These are phyloP conservation scores for Pachyuromys duprasi DNA, from an alignment of 2,797 vertebrate genomes.

Conservation along the genomic window DNA sequence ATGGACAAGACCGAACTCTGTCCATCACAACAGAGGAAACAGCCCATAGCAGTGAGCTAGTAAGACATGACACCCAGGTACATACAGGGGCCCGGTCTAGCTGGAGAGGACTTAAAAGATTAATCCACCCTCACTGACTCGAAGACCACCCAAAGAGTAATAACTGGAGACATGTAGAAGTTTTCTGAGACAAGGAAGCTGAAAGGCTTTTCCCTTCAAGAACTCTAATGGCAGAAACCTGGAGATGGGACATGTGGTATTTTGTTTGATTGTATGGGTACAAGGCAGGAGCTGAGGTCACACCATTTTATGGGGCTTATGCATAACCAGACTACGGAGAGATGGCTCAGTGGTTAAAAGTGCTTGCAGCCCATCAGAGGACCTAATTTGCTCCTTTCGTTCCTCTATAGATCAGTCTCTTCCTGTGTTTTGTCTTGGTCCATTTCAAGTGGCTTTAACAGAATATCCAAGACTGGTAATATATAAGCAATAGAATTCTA, in stretches of 20 bases:
- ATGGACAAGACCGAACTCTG: not conserved
- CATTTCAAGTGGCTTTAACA: not conserved
- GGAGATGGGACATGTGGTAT: not conserved
- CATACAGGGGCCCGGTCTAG: not conserved
- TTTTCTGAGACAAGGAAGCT: not conserved
- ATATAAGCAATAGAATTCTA: not conserved
- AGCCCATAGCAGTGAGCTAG: not conserved
- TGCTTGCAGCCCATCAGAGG: not conserved
- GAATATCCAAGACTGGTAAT: not conserved
- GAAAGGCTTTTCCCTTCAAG: not conserved
- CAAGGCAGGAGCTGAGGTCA: not conserved
- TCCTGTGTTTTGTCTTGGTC: not conserved
- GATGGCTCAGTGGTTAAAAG: not conserved
- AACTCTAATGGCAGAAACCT: not conserved
- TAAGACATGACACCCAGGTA: not conserved
- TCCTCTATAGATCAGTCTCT: not conserved
- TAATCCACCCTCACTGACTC: not conserved
- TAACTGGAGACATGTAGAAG: not conserved
- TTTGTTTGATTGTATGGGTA: too few species aligned
- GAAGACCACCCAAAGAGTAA: not conserved
- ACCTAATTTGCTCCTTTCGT: not conserved
- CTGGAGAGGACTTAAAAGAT: not conserved
- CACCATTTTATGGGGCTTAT: fast-evolving
- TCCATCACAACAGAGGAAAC: not conserved
- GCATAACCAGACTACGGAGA: not conserved